phyloP scores from a whole-genome alignment of 2,797 vertebrate genomes.

The Simalia tracyae region DNA sequence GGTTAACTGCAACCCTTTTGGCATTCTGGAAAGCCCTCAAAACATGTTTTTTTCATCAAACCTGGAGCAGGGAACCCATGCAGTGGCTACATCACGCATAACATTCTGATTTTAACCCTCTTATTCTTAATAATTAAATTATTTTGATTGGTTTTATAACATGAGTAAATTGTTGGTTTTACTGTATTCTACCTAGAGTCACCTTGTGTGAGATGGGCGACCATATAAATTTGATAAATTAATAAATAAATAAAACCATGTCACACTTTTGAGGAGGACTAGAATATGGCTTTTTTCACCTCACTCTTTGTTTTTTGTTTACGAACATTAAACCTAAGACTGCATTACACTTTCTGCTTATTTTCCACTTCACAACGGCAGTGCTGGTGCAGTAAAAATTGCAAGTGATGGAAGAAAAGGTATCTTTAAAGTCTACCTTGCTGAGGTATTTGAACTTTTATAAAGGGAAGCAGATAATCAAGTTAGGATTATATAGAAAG shows the following conservation, averaged over 20 bases:
- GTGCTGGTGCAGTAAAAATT: neutral
- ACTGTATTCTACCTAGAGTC: neutral
- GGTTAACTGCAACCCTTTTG: neutral
- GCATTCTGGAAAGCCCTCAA: neutral
- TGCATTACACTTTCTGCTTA: neutral
- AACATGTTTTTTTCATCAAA: neutral
- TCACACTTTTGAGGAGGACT: neutral
- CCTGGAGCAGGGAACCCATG: neutral
- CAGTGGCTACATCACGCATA: neutral
- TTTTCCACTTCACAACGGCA: neutral
- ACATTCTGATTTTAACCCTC: neutral
- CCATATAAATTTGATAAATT: neutral
- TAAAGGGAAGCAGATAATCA: neutral
- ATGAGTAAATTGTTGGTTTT: neutral
- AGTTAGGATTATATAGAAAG: slow-evolving; percentile 2
- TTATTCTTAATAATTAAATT: neutral
- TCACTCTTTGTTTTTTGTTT: too few species aligned
- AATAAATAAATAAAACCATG: neutral
- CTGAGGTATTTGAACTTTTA: neutral
- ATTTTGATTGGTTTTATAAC: neutral
- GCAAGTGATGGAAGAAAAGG: neutral
- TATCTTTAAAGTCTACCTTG: neutral
- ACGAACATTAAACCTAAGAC: neutral
- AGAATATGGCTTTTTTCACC: neutral
- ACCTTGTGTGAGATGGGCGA: neutral